These are phyloP conservation scores for Hemichromis elongatus DNA, from an alignment of 2,113 vertebrate species.

Conservation along the genomic window DNA sequence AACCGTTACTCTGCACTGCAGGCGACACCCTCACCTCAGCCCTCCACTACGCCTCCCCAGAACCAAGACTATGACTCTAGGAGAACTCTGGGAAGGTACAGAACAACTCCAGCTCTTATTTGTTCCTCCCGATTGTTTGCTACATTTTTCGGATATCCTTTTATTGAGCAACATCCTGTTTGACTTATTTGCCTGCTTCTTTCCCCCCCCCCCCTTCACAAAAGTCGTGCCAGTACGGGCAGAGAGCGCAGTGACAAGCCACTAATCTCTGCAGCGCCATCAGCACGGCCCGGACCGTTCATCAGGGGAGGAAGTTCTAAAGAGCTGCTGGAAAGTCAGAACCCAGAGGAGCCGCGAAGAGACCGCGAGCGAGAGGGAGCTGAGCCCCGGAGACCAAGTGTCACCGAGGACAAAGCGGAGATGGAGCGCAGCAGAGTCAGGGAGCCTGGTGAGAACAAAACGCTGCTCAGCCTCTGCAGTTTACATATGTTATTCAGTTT, in stretches of 20 bases:
- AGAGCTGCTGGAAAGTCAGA: constrained; percentile 81
- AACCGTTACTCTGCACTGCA: constrained; percentile 95
- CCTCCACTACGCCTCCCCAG: constrained; percentile 73
- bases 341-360: constrained; percentile 76
- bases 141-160: not conserved
- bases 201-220: not conserved
- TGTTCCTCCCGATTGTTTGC: not conserved
- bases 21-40: constrained; percentile 68
- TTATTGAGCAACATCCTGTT: not conserved
- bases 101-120: not conserved
- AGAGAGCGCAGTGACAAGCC: constrained; percentile 89
- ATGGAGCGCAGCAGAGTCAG: constrained; percentile 70
- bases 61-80: constrained; percentile 83
- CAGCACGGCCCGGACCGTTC: constrained; percentile 72
- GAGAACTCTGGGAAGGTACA: constrained; percentile 84
- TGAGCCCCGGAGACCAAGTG: constrained; percentile 79
- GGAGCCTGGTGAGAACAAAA: constrained; percentile 78
- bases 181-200: not conserved
- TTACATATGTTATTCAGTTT: not conserved
- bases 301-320: constrained; percentile 81
- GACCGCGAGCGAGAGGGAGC: constrained; percentile 75
- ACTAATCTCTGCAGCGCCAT: constrained; percentile 59
- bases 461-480: not conserved
- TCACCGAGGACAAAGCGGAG: constrained; percentile 78
- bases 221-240: constrained; percentile 75